These are phyloP conservation scores for Melieria picta DNA, from an alignment of 2,888 invertebrate genomes.

Conservation along the genomic window DNA sequence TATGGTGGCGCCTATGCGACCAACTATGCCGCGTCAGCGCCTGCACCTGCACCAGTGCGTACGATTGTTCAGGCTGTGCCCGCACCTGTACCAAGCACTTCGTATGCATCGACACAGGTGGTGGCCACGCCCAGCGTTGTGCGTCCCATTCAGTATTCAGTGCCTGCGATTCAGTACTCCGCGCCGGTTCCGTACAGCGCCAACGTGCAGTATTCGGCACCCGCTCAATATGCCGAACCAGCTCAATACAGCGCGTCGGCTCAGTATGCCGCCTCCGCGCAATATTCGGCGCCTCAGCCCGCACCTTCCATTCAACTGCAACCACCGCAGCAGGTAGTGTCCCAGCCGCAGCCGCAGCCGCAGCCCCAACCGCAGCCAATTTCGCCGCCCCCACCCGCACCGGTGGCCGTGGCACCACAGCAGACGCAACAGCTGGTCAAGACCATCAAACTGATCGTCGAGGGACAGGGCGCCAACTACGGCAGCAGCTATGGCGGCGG, in stretches of 20 bases:
- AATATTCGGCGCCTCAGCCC: too few relatives aligned
- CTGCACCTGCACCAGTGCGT: slow-evolving; percentile 35
- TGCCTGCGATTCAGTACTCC: background rate
- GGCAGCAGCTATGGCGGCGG: slow-evolving; percentile 13
- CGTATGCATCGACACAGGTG: slow-evolving; percentile 1
- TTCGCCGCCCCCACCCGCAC: slow-evolving; percentile 16
- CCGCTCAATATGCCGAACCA: too few relatives aligned
- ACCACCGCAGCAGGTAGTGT: background rate
- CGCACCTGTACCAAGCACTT: slow-evolving; percentile 3
- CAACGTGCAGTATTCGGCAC: too few relatives aligned
- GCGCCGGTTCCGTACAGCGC: too few relatives aligned
- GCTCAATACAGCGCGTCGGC: too few relatives aligned
- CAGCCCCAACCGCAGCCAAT: slow-evolving; percentile 2
- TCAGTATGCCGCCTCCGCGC: too few relatives aligned
- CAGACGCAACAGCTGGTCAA: slow-evolving; percentile 52
- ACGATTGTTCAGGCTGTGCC: slow-evolving; percentile 2
- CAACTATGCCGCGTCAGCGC: slow-evolving; percentile 29
- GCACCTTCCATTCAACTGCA: background rate
- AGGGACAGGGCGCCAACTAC: slow-evolving; percentile 43
- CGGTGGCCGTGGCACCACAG: slow-evolving; percentile 34
- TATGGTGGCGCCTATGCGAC: slow-evolving; percentile 19
- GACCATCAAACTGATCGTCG: slow-evolving; percentile 54
- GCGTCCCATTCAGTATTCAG: slow-evolving; percentile 22
- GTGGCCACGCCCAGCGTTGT: background rate
- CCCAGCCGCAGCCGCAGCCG: background rate